Evolutionary conservation across 2,797 vertebrate species (phyloP).

Genomic region (Phylloscopus collybita): DNA sequence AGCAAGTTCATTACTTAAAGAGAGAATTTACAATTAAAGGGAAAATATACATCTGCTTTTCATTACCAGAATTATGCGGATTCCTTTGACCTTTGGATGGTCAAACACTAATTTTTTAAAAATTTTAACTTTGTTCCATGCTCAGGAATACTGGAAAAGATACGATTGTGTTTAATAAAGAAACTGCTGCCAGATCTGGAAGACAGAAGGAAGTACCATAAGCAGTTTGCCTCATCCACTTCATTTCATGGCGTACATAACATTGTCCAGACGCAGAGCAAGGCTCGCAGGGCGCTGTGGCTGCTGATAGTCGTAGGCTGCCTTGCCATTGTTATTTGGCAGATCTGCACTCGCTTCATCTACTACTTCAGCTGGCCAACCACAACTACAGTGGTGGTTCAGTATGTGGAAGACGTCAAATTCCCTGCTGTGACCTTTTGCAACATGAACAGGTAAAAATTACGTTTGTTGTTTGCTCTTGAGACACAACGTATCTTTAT

Average conservation of each 20-base stretch:
- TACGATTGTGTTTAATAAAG: slow-evolving; percentile 55
- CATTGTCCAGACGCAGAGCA: slow-evolving; percentile 58
- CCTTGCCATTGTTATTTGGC: slow-evolving; percentile 57
- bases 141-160: slow-evolving; percentile 73
- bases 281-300: slow-evolving; percentile 68
- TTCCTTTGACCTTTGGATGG: background rate
- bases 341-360: slow-evolving; percentile 70
- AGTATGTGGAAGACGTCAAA: slow-evolving; percentile 76
- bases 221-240: slow-evolving; percentile 75
- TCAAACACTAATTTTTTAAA: background rate
- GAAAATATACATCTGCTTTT: background rate
- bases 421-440: slow-evolving; percentile 82
- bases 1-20: background rate
- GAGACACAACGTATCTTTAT: background rate
- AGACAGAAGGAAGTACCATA: slow-evolving; percentile 68
- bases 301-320: slow-evolving; percentile 62
- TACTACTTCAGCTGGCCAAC: slow-evolving; percentile 81
- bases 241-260: slow-evolving; percentile 78
- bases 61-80: background rate
- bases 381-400: slow-evolving; percentile 74
- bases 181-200: slow-evolving; percentile 55
- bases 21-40: background rate
- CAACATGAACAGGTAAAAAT: slow-evolving; percentile 80
- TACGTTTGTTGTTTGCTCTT: background rate
- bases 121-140: background rate